Evolutionary conservation across 2,113 vertebrate genomes (phyloP), one percentile per base, ranked within the genome.

Genomic region (Chitala chitala): DNA sequence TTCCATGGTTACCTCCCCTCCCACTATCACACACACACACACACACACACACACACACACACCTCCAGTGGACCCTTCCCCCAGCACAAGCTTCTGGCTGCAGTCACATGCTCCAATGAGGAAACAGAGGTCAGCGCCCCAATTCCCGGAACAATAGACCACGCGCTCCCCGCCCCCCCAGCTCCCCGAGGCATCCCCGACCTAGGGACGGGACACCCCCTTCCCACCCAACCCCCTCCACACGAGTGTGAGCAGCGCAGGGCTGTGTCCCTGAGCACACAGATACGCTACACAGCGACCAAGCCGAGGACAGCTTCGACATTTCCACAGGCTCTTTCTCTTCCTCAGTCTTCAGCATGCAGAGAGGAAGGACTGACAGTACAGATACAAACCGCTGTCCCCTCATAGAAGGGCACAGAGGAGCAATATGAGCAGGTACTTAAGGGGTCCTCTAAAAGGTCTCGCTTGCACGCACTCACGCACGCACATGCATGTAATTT

Each of bases 91-190:
- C 82, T 77, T 80, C 81, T 83, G 78, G 63, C 72, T 56, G 71
- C 0, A 2, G 77, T 76, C 79, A 22, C 59, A 80, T 76, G 81
- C 64, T 78, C 33, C 70, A 80, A 75, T 59, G 80, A 82, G 83
- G 80, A 78, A 79, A 72, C 72, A 79, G 76, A 73, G 83, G 83
- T 84, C 82, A 83, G 79, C 66, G 77, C 75, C 78, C 63, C 29
- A n/a, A n/a, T n/a, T n/a, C n/a, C n/a, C n/a, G n/a, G n/a, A n/a
- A 72, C 24, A 56, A 78, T 81, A 50, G 82, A 78, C 86, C 81
- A 85, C 82, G 80, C 82, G 59, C 17, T 24, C 65, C 38, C 3
- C 64, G 17, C 40, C 26, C 26, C 75, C 81, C 80, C 79, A 51
- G 22, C 56, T 2, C 69, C 66, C 80, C 26, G 75, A 2, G 9